phyloP scores from a whole-genome alignment of 2,888 invertebrate genomes.

The Macrosoma leucophasiata region DNA sequence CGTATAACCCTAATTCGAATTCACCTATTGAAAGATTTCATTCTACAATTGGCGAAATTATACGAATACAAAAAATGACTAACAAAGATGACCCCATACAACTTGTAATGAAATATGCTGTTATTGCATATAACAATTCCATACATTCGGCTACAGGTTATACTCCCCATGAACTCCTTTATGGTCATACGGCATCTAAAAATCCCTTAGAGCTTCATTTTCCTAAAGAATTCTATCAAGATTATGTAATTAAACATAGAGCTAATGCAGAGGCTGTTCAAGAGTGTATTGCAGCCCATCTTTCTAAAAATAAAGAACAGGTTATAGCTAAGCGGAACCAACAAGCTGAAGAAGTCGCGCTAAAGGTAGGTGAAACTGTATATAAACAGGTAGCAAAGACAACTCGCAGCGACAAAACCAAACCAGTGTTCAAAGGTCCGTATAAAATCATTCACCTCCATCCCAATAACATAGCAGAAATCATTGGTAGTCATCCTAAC shows the following conservation, averaged over 20 bases:
- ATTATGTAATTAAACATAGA: conserved; percentile 81
- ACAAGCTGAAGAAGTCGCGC: conserved; percentile 17
- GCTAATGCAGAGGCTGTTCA: conserved; percentile 23
- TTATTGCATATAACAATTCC: conserved; percentile 30
- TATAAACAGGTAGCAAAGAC: conserved; percentile 30
- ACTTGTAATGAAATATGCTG: conserved; percentile 28
- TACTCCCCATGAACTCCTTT: conserved; percentile 31
- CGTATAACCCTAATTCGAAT: conserved; percentile 18
- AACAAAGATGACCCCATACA: conserved; percentile 25
- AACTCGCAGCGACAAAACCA: conserved; percentile 23
- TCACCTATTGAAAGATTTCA: conserved; percentile 23
- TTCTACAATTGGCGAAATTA: conserved; percentile 21
- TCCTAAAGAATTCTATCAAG: conserved; percentile 71
- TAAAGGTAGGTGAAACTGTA: conserved; percentile 28
- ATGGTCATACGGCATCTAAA: conserved; percentile 29
- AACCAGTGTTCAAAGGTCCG: conserved; percentile 19
- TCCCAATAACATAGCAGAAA: conserved; percentile 18
- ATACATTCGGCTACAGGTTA: conserved; percentile 30
- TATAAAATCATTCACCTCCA: conserved; percentile 18
- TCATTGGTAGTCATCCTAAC: conserved; percentile 19
- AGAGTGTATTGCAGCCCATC: conserved; percentile 16
- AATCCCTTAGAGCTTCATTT: conserved; percentile 33
- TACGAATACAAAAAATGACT: conserved; percentile 21
- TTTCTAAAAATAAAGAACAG: conserved; percentile 17
- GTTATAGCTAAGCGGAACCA: conserved; percentile 19